phyloP scores from a whole-genome alignment of 2,888 invertebrate species.

The Empis livida region DNA sequence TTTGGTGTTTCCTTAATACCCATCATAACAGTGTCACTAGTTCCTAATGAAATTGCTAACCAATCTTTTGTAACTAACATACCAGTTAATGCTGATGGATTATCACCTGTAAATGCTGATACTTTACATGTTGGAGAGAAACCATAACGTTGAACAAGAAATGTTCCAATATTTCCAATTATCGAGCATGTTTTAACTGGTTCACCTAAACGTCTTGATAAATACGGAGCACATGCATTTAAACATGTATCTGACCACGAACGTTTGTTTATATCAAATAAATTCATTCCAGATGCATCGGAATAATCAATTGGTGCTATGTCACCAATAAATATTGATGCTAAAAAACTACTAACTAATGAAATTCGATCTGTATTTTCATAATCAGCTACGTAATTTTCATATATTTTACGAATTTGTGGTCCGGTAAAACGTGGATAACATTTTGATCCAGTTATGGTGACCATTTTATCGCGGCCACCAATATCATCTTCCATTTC shows the following conservation, averaged over 20 bases:
- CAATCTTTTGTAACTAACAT: constrained; percentile 69
- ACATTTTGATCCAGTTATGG: constrained; percentile 33
- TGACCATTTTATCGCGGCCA: constrained; percentile 36
- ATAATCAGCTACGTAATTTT: constrained; percentile 55
- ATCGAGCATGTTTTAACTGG: constrained; percentile 57
- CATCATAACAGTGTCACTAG: constrained; percentile 84
- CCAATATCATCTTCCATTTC: constrained; percentile 72
- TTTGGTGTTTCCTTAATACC: constrained; percentile 56
- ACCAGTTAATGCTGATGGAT: constrained; percentile 77
- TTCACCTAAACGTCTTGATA: constrained; percentile 58
- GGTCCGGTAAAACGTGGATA: constrained; percentile 65
- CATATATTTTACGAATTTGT: constrained; percentile 82
- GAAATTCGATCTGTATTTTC: constrained; percentile 75
- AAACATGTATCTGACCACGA: constrained; percentile 65
- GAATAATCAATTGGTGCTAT: constrained; percentile 84
- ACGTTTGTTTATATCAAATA: constrained; percentile 67
- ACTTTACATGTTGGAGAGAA: constrained; percentile 69
- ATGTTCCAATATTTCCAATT: constrained; percentile 61
- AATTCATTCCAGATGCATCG: constrained; percentile 95
- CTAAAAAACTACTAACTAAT: constrained; percentile 83
- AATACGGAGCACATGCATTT: constrained; percentile 61
- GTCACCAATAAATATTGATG: constrained; percentile 73
- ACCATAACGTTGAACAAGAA: constrained; percentile 76
- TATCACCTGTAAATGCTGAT: constrained; percentile 89
- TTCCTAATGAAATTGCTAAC: constrained; percentile 80